Conservation (phyloP, 2,797 vertebrate species). For the Anguilla megastoma region DNA sequence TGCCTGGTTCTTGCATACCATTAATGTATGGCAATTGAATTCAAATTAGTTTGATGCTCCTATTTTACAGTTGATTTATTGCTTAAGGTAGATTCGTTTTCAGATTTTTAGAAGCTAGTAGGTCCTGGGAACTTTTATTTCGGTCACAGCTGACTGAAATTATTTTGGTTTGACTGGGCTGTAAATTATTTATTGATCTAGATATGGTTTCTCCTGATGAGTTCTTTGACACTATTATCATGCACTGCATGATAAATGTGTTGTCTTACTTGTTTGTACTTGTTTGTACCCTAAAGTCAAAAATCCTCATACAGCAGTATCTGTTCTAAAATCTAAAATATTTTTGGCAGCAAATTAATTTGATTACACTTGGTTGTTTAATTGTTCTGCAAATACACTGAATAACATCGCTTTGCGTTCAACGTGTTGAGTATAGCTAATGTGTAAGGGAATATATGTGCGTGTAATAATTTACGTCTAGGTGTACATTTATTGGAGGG, state of each 20-base stretch:
- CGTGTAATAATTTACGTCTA: neutral
- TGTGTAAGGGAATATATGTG: neutral
- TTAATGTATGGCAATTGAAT: neutral
- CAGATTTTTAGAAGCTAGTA: neutral
- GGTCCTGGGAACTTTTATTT: neutral
- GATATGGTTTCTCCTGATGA: neutral
- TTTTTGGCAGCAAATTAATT: neutral
- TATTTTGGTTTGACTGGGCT: neutral
- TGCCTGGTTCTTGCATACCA: neutral
- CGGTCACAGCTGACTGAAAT: neutral
- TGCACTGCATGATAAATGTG: neutral
- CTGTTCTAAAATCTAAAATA: neutral
- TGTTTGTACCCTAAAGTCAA: neutral
- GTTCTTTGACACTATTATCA: neutral
- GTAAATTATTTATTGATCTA: constrained; percentile 5
- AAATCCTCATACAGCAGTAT: neutral
- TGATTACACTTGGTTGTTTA: neutral
- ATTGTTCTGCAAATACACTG: neutral
- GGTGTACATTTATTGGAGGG: neutral
- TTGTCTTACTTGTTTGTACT: neutral
- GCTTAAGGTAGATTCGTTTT: neutral
- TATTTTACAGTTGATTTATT: neutral
- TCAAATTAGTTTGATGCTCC: neutral
- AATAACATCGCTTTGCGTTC: neutral
- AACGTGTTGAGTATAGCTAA: neutral